These are phyloP conservation scores for Mastomys coucha DNA, from an alignment of 2,113 vertebrate genomes.

Conservation along the genomic window DNA sequence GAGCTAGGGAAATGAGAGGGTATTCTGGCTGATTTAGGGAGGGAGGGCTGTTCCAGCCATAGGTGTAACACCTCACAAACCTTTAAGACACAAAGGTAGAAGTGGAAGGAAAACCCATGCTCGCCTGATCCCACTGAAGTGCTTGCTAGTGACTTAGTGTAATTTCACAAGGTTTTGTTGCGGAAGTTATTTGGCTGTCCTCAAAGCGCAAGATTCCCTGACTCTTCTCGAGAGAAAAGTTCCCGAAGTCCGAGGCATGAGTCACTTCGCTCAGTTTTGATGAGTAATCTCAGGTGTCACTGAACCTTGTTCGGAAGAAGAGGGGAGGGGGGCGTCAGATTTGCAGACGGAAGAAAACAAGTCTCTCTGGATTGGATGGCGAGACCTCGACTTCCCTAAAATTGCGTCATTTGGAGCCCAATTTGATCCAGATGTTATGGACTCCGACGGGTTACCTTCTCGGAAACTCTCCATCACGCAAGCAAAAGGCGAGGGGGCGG, in stretches of 20 bases:
- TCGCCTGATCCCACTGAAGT: rapidly evolving
- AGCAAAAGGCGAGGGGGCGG: constrained; percentile 62
- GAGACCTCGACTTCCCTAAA: constrained; percentile 39
- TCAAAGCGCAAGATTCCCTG: constrained; percentile 42
- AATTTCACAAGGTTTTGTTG: neutral
- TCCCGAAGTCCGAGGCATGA: constrained; percentile 72
- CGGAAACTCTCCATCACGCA: constrained; percentile 76
- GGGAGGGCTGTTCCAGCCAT: neutral
- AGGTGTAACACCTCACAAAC: neutral
- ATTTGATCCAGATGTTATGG: constrained; percentile 65
- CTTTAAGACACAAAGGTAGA: neutral
- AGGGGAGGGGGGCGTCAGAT: constrained; percentile 72
- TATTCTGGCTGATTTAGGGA: neutral
- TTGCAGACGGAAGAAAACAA: constrained; percentile 29
- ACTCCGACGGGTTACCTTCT: constrained; percentile 74
- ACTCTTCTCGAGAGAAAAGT: constrained; percentile 53
- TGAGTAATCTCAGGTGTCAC: constrained; percentile 79
- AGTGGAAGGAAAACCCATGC: rapidly evolving
- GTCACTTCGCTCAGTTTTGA: constrained; percentile 71
- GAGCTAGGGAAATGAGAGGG: neutral
- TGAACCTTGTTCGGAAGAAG: neutral
- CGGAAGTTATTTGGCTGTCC: neutral
- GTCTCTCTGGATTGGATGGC: constrained; percentile 60
- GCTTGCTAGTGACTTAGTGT: neutral
- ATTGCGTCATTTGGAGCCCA: constrained; percentile 76